A percentile compares a stretch with the other conserved stretches of the same genome.
phyloP scores from a whole-genome alignment of 2,888 invertebrate genomes.

The Callimorpha dominula region DNA sequence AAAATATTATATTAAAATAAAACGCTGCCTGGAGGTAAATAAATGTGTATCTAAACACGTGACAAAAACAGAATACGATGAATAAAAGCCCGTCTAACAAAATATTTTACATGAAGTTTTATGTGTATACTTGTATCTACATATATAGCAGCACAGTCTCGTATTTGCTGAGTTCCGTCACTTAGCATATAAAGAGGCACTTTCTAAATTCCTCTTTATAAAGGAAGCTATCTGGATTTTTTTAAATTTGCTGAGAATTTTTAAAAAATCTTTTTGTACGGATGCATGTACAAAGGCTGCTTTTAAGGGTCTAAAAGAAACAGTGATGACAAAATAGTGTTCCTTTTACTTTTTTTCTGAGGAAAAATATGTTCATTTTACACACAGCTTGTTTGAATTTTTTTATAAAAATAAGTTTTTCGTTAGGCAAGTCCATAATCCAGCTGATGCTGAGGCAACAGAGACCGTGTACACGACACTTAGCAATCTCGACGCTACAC shows the following conservation, averaged over 20 bases:
- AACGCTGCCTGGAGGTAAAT: background rate
- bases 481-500: too few species aligned
- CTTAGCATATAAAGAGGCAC: slow-evolving; percentile 56
- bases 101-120: slow-evolving; percentile 8
- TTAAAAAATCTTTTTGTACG: slow-evolving; percentile 25
- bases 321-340: background rate
- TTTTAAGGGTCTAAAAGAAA: background rate
- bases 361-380: too few species aligned
- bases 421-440: background rate
- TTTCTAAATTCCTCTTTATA: slow-evolving; percentile 41
- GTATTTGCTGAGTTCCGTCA: slow-evolving; percentile 38
- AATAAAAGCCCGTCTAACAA: background rate
- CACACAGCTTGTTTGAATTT: too few species aligned
- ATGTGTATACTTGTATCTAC: background rate
- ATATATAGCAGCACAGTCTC: slow-evolving; percentile 23
- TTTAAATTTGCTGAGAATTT: slow-evolving; percentile 40
- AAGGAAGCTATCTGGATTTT: slow-evolving; percentile 36
- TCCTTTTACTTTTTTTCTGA: background rate
- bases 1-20: too few species aligned
- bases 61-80: background rate
- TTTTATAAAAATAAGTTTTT: background rate
- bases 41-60: background rate
- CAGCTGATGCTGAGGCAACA: background rate
- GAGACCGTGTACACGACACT: background rate
- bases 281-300: background rate